Conservation (phyloP, 2,113 vertebrate genomes). For the Hippocampus mohnikei region DNA sequence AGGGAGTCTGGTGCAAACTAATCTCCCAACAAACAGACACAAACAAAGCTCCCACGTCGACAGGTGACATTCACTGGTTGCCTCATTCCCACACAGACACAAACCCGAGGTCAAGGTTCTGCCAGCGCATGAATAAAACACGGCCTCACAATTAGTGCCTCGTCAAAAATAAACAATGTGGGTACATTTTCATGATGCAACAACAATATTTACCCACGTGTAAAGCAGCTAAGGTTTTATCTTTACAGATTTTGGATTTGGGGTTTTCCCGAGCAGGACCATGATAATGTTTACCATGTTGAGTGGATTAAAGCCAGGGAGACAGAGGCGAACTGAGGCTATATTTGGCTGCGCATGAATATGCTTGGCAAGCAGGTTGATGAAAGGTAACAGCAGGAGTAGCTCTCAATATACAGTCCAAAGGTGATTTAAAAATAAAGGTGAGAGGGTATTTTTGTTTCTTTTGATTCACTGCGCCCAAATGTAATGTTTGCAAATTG, state of each 20-base stretch:
- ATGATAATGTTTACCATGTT: conserved; percentile 51
- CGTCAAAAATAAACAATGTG: conserved; percentile 24
- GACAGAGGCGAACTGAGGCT: conserved; percentile 57
- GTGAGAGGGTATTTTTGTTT: conserved; percentile 26
- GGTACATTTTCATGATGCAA: conserved; percentile 33
- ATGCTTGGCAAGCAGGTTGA: conserved; percentile 66
- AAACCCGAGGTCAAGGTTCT: conserved; percentile 43
- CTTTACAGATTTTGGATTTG: conserved; percentile 22
- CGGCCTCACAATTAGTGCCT: conserved; percentile 34
- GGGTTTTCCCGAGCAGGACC: conserved; percentile 3
- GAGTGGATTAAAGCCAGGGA: conserved; percentile 55
- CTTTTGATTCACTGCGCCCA: conserved; percentile 9
- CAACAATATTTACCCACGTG: conserved; percentile 39
- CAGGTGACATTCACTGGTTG: conserved; percentile 19
- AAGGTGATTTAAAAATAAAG: conserved; percentile 33
- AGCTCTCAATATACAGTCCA: conserved; percentile 57
- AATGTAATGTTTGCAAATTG: conserved; percentile 5
- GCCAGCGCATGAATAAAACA: conserved; percentile 42
- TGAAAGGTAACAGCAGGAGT: conserved; percentile 61
- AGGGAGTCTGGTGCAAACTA: conserved; percentile 33
- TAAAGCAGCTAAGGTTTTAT: conserved; percentile 35
- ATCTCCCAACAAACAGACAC: conserved; percentile 53
- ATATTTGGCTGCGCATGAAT: conserved; percentile 63
- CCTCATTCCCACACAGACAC: neutral
- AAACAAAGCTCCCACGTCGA: conserved; percentile 24